Evolutionary conservation across 2,113 vertebrate species (phyloP).

Genomic region (Hippoglossus stenolepis): DNA sequence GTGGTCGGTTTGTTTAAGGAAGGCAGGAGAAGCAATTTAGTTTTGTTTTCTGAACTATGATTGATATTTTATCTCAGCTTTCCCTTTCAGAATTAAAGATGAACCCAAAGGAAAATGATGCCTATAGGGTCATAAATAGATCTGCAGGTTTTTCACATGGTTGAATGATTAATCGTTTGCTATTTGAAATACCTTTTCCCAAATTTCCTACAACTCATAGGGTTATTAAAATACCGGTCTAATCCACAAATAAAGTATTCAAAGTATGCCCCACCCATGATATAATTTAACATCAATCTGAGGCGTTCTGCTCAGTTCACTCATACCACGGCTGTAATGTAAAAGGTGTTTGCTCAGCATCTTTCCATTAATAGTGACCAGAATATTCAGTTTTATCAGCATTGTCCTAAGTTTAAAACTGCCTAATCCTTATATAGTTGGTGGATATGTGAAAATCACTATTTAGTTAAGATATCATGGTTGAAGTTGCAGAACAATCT

Average conservation of each 20-base stretch:
- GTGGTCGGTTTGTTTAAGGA: background rate
- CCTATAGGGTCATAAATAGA: background rate
- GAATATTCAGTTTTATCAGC: background rate
- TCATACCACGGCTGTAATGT: background rate
- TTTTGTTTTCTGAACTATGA: background rate
- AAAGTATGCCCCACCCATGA: background rate
- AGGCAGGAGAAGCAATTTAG: background rate
- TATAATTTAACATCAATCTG: background rate
- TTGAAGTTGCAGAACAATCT: background rate
- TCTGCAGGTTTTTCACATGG: background rate
- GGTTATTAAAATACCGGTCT: background rate
- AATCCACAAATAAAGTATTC: too few species aligned
- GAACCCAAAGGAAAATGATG: background rate
- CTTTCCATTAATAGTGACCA: background rate
- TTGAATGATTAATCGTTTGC: background rate
- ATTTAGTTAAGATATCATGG: background rate
- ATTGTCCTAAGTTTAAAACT: background rate
- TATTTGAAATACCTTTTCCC: too few species aligned
- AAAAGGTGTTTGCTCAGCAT: background rate
- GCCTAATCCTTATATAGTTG: background rate
- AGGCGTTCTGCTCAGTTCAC: background rate
- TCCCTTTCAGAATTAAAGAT: background rate
- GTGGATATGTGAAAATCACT: background rate
- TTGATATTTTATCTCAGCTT: background rate
- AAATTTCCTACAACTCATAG: too few species aligned